Evolutionary conservation across 2,888 invertebrate species (phyloP), one percentile per base, ranked within the genome.

Genomic region (Lutraria lutraria): DNA sequence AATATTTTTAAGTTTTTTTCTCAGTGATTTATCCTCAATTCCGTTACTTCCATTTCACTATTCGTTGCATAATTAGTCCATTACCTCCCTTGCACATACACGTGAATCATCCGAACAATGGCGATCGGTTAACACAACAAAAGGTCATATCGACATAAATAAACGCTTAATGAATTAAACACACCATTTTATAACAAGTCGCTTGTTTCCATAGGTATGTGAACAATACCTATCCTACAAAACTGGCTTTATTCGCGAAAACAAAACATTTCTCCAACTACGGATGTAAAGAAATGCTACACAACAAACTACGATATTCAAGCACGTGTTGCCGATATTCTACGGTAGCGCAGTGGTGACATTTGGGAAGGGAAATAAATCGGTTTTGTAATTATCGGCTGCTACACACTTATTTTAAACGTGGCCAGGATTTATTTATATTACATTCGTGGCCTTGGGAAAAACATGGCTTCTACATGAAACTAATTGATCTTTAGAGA

Each of bases 301-400:
- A 8, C 0, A 68, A 68, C 25, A 25, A 12, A 68, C 6, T 60
- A n/a, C n/a, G 19, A n/a, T 60, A n/a, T 63, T 68, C 0, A 68
- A 68, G 63, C 63, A 68, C 63, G 63, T 68, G 63, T 68, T 68
- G 25, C 63, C 21, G 63, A 68, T n/a, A 68, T 25, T 68, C 1
- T 25, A 25, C 63, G 63, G 12, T n/a, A n/a, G n/a, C 63, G n/a
- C 63, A 25, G 25, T 12, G 12, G 21, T 2, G 25, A 25, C 12
- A 25, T 25, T 25, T 25, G 63, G 25, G 12, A 25, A 25, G 12
- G 25, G 63, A 56, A 16, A 56, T 19, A 56, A 56, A 19, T 15
- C 16, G 56, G 19, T 1, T 12, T 2, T 63, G 19, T 0, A n/a
- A 63, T 25, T 25, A 68, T 25, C 25, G 6, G 63, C 13, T 13